These are phyloP conservation scores for Pachliopta kotzebuea DNA, from an alignment of 2,888 invertebrate genomes.

Conservation along the genomic window DNA sequence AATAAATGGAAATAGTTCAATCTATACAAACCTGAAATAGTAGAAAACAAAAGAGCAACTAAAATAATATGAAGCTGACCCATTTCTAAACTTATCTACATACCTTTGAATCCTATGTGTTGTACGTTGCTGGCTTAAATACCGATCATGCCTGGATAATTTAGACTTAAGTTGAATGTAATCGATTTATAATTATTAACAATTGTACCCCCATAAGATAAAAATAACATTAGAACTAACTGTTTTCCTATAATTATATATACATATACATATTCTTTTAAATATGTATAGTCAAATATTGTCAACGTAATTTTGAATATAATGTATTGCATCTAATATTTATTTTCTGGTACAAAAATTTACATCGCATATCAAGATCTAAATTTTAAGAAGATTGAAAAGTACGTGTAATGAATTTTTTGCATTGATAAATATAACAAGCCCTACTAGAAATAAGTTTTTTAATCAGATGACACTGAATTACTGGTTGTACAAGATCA, in stretches of 20 bases:
- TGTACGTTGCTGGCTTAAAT: constrained; percentile 11
- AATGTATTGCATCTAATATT: neutral
- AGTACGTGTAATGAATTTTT: neutral
- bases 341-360: neutral
- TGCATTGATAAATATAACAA: too few species aligned
- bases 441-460: too few species aligned
- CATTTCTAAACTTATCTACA: constrained; percentile 2
- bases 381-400: neutral
- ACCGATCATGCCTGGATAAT: constrained; percentile 4
- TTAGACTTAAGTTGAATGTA: constrained; percentile 6
- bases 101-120: neutral
- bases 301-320: neutral
- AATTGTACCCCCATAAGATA: constrained; percentile 10
- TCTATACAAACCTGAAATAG: constrained; percentile 6
- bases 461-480: too few species aligned
- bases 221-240: constrained; percentile 7
- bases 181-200: constrained; percentile 13
- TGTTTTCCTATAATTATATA: neutral
- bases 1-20: neutral
- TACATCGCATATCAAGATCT: neutral
- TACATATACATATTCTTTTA: neutral
- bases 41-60: neutral
- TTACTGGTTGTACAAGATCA: too few species aligned
- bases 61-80: constrained; percentile 1
- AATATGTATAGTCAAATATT: neutral